Evolutionary conservation across 2,797 vertebrate species (phyloP).

Genomic region (Clamator glandarius): DNA sequence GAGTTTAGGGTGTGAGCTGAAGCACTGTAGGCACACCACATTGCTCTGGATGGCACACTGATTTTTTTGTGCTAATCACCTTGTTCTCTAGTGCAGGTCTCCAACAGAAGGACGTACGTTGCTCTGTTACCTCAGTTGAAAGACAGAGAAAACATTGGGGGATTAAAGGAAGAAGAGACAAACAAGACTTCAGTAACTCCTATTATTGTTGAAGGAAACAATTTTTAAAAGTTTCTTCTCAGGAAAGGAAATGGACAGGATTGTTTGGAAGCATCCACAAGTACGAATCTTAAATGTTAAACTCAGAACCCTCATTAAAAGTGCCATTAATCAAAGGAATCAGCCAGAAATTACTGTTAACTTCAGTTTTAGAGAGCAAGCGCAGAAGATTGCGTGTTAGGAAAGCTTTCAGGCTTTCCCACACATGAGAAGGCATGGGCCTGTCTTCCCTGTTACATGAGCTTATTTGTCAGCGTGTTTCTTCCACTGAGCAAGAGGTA

Average conservation of each 20-base stretch:
- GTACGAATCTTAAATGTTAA: not conserved
- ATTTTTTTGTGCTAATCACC: not conserved
- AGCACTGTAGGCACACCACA: not conserved
- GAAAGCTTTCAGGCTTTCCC: not conserved
- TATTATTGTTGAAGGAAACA: not conserved
- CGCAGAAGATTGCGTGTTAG: not conserved
- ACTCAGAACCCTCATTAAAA: not conserved
- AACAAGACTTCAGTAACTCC: not conserved
- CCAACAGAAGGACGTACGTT: not conserved
- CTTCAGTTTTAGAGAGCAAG: not conserved
- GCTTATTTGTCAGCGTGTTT: not conserved
- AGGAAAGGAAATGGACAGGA: not conserved
- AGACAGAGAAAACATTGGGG: not conserved
- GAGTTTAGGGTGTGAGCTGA: not conserved
- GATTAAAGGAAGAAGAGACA: not conserved
- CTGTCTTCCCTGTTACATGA: not conserved
- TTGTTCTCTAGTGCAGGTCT: not conserved
- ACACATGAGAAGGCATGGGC: rapidly evolving
- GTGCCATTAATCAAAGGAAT: not conserved
- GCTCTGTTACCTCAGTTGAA: not conserved
- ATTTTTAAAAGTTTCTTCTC: not conserved
- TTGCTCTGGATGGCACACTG: not conserved
- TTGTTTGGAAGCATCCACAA: not conserved
- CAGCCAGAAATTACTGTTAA: not conserved
- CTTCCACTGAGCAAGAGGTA: not conserved